These are phyloP conservation scores for Harmothoe impar DNA, from an alignment of 2,888 invertebrate genomes.

Conservation along the genomic window DNA sequence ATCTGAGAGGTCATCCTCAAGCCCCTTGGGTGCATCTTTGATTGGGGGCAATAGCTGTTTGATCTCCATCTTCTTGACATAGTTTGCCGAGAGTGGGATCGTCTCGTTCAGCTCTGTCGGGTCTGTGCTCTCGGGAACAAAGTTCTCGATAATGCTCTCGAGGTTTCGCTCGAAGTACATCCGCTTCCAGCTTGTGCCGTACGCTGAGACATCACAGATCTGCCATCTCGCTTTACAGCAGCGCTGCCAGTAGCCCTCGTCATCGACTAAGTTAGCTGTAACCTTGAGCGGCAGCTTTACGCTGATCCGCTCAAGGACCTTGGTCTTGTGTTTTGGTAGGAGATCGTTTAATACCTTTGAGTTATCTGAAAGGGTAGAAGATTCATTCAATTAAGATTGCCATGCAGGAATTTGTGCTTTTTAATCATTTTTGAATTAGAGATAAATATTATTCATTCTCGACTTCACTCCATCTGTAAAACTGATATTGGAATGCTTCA, in stretches of 20 bases:
- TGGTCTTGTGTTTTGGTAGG: constrained; percentile 79
- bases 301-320: constrained; percentile 81
- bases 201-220: constrained; percentile 82
- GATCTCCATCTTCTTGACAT: constrained; percentile 80
- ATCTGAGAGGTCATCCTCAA: constrained; percentile 80
- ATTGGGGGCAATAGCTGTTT: constrained; percentile 83
- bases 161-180: constrained; percentile 83
- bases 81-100: constrained; percentile 79
- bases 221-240: constrained; percentile 82
- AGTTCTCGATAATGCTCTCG: constrained; percentile 82
- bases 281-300: constrained; percentile 81
- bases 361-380: constrained; percentile 77
- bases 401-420: background rate
- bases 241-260: constrained; percentile 83
- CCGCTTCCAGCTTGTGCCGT: constrained; percentile 82
- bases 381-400: background rate
- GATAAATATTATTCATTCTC: background rate
- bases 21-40: constrained; percentile 78
- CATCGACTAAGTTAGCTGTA: constrained; percentile 83
- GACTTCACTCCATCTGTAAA: background rate
- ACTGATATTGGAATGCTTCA: too few relatives aligned
- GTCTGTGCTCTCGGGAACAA: constrained; percentile 82
- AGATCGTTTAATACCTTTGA: constrained; percentile 80
- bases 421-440: background rate
- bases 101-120: constrained; percentile 78